Base-by-base conservation (phyloP, 2,888 invertebrate genomes). In the Rotaria sp. region DNA sequence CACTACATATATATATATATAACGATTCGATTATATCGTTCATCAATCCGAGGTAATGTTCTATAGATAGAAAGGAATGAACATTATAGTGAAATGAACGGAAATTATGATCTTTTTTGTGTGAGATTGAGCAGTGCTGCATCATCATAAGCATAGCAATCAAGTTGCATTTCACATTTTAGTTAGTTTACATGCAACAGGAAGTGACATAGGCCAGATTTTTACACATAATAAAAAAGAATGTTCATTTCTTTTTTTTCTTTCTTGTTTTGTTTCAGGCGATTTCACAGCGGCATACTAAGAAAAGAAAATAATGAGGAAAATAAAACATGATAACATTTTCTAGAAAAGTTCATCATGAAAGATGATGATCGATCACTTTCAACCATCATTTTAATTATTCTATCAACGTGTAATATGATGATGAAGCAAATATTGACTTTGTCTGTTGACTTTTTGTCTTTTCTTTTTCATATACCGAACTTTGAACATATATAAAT, bases 381-480 rank as follows among this genome's bases (percentile, higher is more conserved):
- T 59, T 59, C 57, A 30, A 30, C n/a, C 30, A 59, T 59, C 30
- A 7, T 30, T 35, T 35, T 21, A 67, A 35, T 67, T 67, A 35
- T 67, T 67, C 67, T 67, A 35, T 67, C 67, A 35, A 67, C 67
- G 18, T 38, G 67, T 67, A 67, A 67, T 67, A 67, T 67, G 67
- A 67, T 67, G 38, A 67, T 35, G 18, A 35, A 67, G 18, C 67
- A 67, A 67, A 67, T 67, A 67, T 67, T 67, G 67, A 67, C 67
- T 67, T 21, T 67, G 67, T 21, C 21, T 67, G 67, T 67, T 67
- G 67, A 35, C 67, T 67, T 67, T 21, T 67, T 67, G 18, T 67
- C 35, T 67, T 35, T 67, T 67, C 35, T 67, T 67, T 67, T 67
- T 35, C 35, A 67, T 67, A 35, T 67, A 21, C 21, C 35, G 15